phyloP scores from a whole-genome alignment of 35 echinoderm and acorn worm genomes.

The Ophioderma brevispina region DNA sequence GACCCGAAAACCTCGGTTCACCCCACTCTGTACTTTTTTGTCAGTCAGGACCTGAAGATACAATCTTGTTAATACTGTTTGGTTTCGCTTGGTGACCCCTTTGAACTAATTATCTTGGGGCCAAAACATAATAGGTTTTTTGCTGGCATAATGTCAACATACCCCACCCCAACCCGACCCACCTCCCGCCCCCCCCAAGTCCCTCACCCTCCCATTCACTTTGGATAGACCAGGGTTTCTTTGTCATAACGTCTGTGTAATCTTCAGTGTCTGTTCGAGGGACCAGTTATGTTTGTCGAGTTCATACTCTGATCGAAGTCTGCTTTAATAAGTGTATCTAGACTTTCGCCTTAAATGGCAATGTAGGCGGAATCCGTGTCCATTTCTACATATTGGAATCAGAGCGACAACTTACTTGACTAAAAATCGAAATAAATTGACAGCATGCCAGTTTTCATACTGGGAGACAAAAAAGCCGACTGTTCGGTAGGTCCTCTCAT shows the following conservation, averaged over 20 bases:
- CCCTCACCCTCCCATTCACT: neutral
- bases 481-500: slow-evolving; percentile 7
- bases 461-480: slow-evolving; percentile 25
- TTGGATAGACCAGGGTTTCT: slow-evolving; percentile 42
- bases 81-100: neutral
- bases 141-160: no score
- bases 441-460: slow-evolving; percentile 25
- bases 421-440: slow-evolving; percentile 29
- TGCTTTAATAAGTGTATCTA: slow-evolving; percentile 28
- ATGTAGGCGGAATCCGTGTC: slow-evolving; percentile 32
- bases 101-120: neutral
- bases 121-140: neutral
- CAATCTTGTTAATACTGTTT: neutral
- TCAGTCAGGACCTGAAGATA: neutral
- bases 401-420: neutral
- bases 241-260: slow-evolving; percentile 37
- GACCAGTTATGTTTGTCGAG: slow-evolving; percentile 1
- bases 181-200: neutral
- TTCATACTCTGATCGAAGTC: neutral
- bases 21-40: neutral
- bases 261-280: slow-evolving; percentile 35
- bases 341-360: neutral
- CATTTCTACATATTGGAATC: slow-evolving; percentile 14
- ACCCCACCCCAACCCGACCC: no score
- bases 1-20: neutral